Evolutionary conservation across 2,797 vertebrate species (phyloP).

Genomic region (Lepidocolaptes lacrymiger): DNA sequence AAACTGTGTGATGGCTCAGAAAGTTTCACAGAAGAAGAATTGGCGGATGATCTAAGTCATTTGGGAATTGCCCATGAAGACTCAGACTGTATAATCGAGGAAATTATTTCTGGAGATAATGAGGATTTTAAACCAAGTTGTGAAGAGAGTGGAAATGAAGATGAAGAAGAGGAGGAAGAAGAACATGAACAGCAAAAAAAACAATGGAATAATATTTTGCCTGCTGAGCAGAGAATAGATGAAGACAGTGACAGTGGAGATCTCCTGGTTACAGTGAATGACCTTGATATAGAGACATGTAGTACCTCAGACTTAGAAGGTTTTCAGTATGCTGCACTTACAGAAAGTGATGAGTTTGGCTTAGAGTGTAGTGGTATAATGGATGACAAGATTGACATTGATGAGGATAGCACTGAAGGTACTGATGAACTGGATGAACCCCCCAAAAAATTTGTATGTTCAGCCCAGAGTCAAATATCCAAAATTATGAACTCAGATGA

Average conservation of each 20-base stretch:
- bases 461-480: neutral
- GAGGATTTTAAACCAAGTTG: conserved; percentile 62
- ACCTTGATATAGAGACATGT: conserved; percentile 53
- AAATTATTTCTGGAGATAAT: conserved; percentile 78
- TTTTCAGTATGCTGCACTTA: conserved; percentile 67
- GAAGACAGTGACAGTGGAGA: conserved; percentile 76
- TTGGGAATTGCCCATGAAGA: conserved; percentile 73
- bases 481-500: conserved; percentile 63
- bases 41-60: conserved; percentile 1
- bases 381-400: conserved; percentile 34
- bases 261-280: conserved; percentile 10
- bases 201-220: conserved; percentile 12
- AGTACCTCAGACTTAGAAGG: conserved; percentile 79
- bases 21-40: conserved; percentile 54
- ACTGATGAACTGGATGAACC: conserved; percentile 72
- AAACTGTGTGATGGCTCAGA: conserved; percentile 35
- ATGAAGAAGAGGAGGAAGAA: conserved; percentile 56
- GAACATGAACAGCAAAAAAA: neutral
- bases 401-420: conserved; percentile 67
- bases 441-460: neutral
- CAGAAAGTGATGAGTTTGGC: conserved; percentile 67
- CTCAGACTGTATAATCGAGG: conserved; percentile 82
- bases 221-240: conserved; percentile 29
- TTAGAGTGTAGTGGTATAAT: conserved; percentile 38
- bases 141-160: conserved; percentile 72